Evolutionary conservation across 1,140 invertebrate species (phyloP).

Genomic region (Pinna nobilis): DNA sequence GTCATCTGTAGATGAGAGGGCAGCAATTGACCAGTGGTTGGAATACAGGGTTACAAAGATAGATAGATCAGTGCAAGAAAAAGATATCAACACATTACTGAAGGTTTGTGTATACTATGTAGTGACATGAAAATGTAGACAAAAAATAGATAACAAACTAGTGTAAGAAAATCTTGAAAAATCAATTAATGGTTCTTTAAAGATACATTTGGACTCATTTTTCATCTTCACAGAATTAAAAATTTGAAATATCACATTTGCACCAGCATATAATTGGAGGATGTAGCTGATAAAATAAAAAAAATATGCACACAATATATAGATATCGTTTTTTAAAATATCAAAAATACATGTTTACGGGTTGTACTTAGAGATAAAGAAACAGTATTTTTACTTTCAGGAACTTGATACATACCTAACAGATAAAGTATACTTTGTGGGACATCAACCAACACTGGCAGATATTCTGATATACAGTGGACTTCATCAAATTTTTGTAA

Average conservation of each 20-base stretch:
- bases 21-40: conserved; percentile 61
- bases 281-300: no score
- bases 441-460: conserved; percentile 48
- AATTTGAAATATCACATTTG: no score
- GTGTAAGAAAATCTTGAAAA: no score
- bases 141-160: not conserved
- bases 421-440: conserved; percentile 61
- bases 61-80: conserved; percentile 45
- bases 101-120: conserved; percentile 31
- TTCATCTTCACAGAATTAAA: no score
- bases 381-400: conserved; percentile 42
- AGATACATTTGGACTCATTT: no score
- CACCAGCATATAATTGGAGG: no score
- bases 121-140: not conserved
- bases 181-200: no score
- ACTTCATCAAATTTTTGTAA: conserved; percentile 53
- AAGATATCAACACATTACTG: conserved; percentile 35
- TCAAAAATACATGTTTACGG: not conserved
- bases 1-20: conserved; percentile 40
- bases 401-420: conserved; percentile 58
- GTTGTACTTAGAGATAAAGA: not conserved
- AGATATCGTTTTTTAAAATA: not conserved
- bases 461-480: conserved; percentile 58
- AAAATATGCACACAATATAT: not conserved
- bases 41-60: conserved; percentile 54